phyloP scores from a whole-genome alignment of 2,113 vertebrate species.

The Sebastes fasciatus region DNA sequence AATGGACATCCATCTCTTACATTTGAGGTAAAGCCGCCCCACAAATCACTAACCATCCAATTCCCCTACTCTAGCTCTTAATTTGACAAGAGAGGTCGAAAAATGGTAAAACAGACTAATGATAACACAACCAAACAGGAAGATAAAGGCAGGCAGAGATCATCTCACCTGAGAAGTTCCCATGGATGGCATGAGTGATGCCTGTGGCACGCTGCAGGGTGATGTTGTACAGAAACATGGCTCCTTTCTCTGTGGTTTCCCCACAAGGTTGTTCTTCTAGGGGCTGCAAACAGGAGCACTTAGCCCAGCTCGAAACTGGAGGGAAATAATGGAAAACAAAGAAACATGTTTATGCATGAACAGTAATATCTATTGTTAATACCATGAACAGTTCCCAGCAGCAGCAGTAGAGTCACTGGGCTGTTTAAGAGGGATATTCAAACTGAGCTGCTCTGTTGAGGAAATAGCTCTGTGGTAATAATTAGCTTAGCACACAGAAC shows the following conservation, averaged over 20 bases:
- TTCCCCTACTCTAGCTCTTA: neutral
- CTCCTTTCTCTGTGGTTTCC: conserved; percentile 49
- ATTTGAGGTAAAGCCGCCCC: neutral
- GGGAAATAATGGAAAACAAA: neutral
- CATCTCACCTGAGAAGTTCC: conserved; percentile 95
- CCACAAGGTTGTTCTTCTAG: conserved; percentile 47
- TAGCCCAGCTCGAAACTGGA: conserved; percentile 37
- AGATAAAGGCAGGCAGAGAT: too few species aligned
- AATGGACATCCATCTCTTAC: neutral
- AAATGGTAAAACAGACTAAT: neutral
- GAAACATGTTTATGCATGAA: neutral
- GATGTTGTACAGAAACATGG: conserved; percentile 98
- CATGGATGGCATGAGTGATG: conserved; percentile 97
- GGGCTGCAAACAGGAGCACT: conserved; percentile 45
- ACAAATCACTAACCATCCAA: neutral
- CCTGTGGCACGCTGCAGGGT: conserved; percentile 96
- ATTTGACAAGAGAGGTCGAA: neutral
- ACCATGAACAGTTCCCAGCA: neutral
- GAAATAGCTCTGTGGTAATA: neutral
- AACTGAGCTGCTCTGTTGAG: neutral
- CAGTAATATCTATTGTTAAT: neutral
- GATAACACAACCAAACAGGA: neutral
- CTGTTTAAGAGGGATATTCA: neutral
- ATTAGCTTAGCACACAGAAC: conserved; percentile 23
- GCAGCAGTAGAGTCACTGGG: neutral